Conservation (phyloP, 2,113 vertebrate genomes). For the Nibea albiflora region DNA sequence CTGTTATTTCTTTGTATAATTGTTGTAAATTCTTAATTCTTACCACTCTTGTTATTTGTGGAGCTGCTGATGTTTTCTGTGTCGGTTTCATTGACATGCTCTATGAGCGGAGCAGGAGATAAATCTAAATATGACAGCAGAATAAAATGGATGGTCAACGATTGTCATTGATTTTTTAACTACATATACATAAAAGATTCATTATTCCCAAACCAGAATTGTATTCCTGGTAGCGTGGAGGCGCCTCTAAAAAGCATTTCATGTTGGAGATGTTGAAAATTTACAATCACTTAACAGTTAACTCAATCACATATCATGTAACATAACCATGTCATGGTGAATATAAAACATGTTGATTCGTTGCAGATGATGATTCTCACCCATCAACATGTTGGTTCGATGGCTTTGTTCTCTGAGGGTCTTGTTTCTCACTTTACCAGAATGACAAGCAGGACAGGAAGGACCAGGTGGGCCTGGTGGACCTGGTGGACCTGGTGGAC, state of each 20-base stretch:
- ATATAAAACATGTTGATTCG: neutral
- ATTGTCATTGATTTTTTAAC: neutral
- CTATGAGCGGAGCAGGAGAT: neutral
- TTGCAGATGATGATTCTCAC: constrained; percentile 33
- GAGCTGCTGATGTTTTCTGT: constrained; percentile 18
- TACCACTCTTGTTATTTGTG: constrained; percentile 11
- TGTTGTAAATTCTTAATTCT: neutral
- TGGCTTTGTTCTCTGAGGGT: constrained; percentile 41
- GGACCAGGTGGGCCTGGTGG: constrained; percentile 74
- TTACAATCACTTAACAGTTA: neutral
- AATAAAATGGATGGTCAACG: neutral
- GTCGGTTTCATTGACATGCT: neutral
- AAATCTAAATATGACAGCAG: constrained; percentile 12
- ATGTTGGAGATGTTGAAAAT: neutral
- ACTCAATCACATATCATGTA: neutral
- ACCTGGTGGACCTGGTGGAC: constrained; percentile 75
- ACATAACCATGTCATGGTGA: neutral
- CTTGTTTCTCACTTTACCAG: constrained; percentile 61
- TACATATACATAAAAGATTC: neutral
- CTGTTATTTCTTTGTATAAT: neutral
- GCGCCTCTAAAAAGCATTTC: too few species aligned
- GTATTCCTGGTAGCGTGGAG: too few species aligned
- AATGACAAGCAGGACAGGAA: constrained; percentile 29
- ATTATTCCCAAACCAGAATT: too few species aligned
- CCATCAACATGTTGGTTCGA: constrained; percentile 27